Evolutionary conservation across 1,140 invertebrate species (phyloP).

Genomic region (Cotesia vestalis): DNA sequence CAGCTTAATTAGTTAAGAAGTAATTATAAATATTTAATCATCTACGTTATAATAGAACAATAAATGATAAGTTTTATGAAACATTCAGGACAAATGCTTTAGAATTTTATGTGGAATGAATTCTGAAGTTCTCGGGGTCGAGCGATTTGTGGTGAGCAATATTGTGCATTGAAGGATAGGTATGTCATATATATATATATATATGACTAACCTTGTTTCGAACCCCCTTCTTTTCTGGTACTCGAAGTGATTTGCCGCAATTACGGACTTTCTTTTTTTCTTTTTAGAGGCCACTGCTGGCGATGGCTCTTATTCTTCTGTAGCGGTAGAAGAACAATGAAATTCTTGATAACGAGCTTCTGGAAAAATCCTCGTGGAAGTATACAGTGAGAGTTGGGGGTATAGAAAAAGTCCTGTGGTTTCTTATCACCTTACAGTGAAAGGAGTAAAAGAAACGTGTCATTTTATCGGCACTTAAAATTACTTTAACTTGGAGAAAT

Average conservation of each 20-base stretch:
- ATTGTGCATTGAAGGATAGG: conserved; percentile 9
- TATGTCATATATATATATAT: not conserved
- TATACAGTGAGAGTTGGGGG: conserved; percentile 1
- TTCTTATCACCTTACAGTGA: conserved; percentile 24
- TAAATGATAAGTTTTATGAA: not conserved
- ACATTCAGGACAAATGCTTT: not conserved
- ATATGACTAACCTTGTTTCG: conserved; percentile 2
- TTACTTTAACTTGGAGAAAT: not conserved
- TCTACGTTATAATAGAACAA: not conserved
- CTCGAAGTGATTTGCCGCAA: conserved; percentile 51
- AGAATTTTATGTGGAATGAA: conserved; percentile 14
- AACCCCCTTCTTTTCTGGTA: conserved; percentile 25
- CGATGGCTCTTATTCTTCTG: conserved; percentile 38
- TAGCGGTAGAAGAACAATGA: conserved; percentile 36
- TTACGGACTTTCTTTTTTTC: conserved; percentile 48
- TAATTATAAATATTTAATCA: too few species aligned
- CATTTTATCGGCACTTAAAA: conserved; percentile 19
- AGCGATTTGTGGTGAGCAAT: conserved; percentile 34
- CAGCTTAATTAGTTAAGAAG: too few species aligned
- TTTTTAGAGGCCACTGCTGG: conserved; percentile 32
- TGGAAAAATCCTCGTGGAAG: conserved; percentile 44
- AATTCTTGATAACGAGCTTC: conserved; percentile 43
- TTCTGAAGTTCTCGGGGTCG: not conserved
- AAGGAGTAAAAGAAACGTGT: conserved; percentile 30
- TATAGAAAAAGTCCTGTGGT: conserved; percentile 20